Conservation (phyloP, 2,113 vertebrate genomes). For the human region GRCh38 chr7:27508001-27508500, state of each 20-base stretch:
- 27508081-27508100: too few species aligned
- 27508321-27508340: not conserved
- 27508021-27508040: too few species aligned
- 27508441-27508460: not conserved
- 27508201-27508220: not conserved
- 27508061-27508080: too few species aligned
- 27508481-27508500: not conserved
- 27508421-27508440: not conserved
- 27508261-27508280: not conserved
- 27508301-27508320: slow-evolving; percentile 13
- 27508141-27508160: too few species aligned
- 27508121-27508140: too few species aligned
- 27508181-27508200: too few species aligned
- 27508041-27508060: too few species aligned
- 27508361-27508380: not conserved
- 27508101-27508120: too few species aligned
- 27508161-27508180: too few species aligned
- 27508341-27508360: not conserved
- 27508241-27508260: not conserved
- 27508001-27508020: too few species aligned
- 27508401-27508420: not conserved
- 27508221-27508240: not conserved
- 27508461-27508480: not conserved
- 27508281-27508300: not conserved
- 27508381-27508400: not conserved